Conservation (phyloP, 2,888 invertebrate genomes). For the Drosophila nigritarsus region DNA sequence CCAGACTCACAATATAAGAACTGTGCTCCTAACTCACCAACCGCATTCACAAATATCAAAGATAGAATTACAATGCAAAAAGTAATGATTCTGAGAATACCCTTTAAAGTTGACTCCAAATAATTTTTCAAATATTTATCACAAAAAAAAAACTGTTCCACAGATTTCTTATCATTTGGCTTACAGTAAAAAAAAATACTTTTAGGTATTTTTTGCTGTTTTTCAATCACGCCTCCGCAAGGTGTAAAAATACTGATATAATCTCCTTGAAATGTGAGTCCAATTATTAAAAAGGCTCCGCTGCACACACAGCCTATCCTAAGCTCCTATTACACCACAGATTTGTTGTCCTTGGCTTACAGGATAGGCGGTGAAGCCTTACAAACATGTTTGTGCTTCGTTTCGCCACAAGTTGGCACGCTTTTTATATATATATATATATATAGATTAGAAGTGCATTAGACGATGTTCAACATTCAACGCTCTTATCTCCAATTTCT, state of each 20-base stretch:
- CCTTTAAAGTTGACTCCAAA: background rate
- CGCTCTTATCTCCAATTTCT: conserved; percentile 26
- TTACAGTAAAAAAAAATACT: background rate
- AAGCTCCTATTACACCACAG: conserved; percentile 2
- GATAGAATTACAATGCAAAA: too few relatives aligned
- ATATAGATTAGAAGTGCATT: conserved; percentile 59
- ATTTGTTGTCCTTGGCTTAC: conserved; percentile 5
- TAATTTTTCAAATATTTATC: background rate
- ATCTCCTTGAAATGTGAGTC: conserved; percentile 10
- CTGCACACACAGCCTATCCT: background rate
- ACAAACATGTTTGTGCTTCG: background rate
- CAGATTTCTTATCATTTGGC: background rate
- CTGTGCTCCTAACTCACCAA: background rate
- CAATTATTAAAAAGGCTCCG: conserved; percentile 6
- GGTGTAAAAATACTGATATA: background rate
- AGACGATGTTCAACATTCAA: conserved; percentile 27
- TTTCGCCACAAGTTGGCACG: conserved; percentile 10
- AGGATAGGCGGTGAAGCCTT: conserved; percentile 19
- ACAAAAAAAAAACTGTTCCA: background rate
- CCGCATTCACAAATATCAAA: background rate
- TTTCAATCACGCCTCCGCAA: background rate
- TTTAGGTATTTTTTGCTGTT: background rate
- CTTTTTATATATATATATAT: background rate
- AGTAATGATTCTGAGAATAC: background rate
- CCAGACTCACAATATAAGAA: too few relatives aligned